Percentiles rank a stretch among this genome's conserved stretches.
phyloP scores from a whole-genome alignment of 1,140 invertebrate species.

The Drosophila triauraria region DNA sequence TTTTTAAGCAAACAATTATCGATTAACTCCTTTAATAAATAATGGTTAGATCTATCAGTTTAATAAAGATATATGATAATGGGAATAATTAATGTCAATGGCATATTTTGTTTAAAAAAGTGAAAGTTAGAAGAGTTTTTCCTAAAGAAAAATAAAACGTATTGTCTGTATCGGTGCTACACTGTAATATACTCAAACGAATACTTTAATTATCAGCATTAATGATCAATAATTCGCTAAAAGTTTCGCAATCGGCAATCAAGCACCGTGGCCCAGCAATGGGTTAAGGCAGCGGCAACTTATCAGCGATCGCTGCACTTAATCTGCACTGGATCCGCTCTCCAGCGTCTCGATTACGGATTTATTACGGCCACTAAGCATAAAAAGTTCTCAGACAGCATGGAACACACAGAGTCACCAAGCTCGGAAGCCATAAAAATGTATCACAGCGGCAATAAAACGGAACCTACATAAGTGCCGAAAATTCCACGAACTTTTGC shows the following conservation, averaged over 20 bases:
- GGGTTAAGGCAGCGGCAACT: constrained; percentile 34
- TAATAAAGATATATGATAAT: background rate
- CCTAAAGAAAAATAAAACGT: too few species aligned
- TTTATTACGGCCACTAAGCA: constrained; percentile 26
- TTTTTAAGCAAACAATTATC: background rate
- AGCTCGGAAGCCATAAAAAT: constrained; percentile 53
- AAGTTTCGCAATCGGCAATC: constrained; percentile 7
- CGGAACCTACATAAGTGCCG: constrained; percentile 9
- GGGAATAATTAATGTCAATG: background rate
- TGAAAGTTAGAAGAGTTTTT: background rate
- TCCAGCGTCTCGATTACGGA: constrained; percentile 40
- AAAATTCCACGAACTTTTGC: constrained; percentile 16
- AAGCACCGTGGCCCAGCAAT: background rate
- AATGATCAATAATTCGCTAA: background rate
- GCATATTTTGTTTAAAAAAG: background rate
- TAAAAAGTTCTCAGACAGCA: constrained; percentile 18
- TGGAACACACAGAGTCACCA: constrained; percentile 11
- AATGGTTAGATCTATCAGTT: background rate
- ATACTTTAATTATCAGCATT: background rate
- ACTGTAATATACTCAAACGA: background rate
- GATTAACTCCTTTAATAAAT: background rate
- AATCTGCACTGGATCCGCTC: constrained; percentile 29
- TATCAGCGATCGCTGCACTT: constrained; percentile 13
- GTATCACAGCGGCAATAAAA: constrained; percentile 8
- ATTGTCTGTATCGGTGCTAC: background rate